phyloP scores from a whole-genome alignment of 2,888 invertebrate genomes.

The Gastracanthus pulcherrimus region DNA sequence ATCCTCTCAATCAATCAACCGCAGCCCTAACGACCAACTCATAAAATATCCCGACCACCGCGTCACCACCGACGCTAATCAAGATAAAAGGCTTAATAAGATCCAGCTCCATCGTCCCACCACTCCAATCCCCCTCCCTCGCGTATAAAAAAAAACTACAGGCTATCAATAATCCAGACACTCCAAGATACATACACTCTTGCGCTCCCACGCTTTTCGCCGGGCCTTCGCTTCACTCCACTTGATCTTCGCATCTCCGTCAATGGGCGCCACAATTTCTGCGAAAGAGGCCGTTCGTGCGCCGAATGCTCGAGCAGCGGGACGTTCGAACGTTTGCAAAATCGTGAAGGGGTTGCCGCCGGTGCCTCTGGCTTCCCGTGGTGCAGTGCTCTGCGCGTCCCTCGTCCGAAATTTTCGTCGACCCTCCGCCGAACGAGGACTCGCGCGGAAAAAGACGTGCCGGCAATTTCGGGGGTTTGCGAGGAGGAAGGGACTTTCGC shows the following conservation, averaged over 20 bases:
- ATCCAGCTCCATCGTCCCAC: not conserved
- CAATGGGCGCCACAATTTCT: conserved; percentile 39
- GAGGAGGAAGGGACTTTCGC: not conserved
- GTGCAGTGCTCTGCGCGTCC: not conserved
- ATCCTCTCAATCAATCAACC: not conserved
- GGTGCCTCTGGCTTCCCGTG: too few species aligned
- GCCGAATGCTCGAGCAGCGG: conserved; percentile 35
- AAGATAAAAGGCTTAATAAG: conserved; percentile 5
- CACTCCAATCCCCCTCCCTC: not conserved
- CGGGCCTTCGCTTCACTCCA: not conserved
- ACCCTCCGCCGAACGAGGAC: not conserved
- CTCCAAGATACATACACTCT: conserved; percentile 19
- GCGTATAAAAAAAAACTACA: not conserved
- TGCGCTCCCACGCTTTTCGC: not conserved
- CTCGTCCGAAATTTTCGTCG: not conserved
- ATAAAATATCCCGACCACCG: not conserved
- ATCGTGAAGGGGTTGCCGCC: conserved; percentile 30
- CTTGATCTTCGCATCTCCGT: conserved; percentile 31
- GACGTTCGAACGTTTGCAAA: conserved; percentile 23
- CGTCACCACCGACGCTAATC: conserved; percentile 1
- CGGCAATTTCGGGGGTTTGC: not conserved
- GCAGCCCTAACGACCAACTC: not conserved
- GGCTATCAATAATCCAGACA: conserved; percentile 50
- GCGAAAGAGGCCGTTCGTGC: conserved; percentile 53
- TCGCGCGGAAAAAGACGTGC: conserved; percentile 5